Conservation (phyloP, 2,888 invertebrate species). For the Peribatodes rhomboidaria region DNA sequence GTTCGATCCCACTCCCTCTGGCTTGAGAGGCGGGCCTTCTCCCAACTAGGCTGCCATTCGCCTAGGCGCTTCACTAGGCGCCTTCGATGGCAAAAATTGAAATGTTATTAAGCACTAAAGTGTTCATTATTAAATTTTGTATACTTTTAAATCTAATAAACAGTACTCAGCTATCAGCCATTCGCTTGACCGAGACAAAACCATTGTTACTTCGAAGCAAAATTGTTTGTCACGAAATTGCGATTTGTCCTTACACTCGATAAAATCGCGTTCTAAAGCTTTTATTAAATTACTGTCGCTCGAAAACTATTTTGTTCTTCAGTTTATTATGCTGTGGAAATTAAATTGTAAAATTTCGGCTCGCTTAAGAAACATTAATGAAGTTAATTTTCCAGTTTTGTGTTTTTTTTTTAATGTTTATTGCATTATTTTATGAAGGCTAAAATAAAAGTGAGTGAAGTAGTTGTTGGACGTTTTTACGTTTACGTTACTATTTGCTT, state of each 20-base stretch:
- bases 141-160: neutral
- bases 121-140: neutral
- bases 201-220: slow-evolving; percentile 6
- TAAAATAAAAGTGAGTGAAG: too few species aligned
- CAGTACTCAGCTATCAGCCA: slow-evolving; percentile 6
- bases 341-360: slow-evolving; percentile 6
- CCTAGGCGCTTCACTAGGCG: too few species aligned
- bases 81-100: too few species aligned
- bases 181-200: slow-evolving; percentile 7
- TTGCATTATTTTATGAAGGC: neutral
- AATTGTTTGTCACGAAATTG: slow-evolving; percentile 19
- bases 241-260: slow-evolving; percentile 20
- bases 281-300: slow-evolving; percentile 22
- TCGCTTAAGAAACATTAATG: neutral
- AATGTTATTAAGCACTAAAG: neutral
- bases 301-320: slow-evolving; percentile 14
- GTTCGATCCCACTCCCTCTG: too few species aligned
- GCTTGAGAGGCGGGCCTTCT: too few species aligned
- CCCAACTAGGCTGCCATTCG: too few species aligned
- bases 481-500: too few species aligned
- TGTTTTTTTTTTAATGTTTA: neutral
- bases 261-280: slow-evolving; percentile 6
- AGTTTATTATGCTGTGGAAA: slow-evolving; percentile 7
- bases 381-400: neutral
- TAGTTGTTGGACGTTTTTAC: too few species aligned